Evolutionary conservation across 1,140 invertebrate species (phyloP), one percentile per base, ranked within the genome.

Genomic region (Temnothorax nylanderi): DNA sequence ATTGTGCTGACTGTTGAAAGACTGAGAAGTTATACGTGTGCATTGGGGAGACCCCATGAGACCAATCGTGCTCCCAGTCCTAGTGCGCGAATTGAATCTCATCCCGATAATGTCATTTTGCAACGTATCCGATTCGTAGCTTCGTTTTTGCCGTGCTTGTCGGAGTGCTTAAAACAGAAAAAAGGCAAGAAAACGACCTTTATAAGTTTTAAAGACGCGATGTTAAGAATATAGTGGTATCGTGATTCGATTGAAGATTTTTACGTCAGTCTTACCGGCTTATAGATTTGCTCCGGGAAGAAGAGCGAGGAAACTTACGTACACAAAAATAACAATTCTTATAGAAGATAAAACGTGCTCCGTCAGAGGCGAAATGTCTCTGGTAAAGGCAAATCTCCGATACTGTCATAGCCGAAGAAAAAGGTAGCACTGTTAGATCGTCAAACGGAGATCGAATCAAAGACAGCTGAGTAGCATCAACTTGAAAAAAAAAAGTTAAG

Each of bases 341-440:
- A 8, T 51, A 58, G 18, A 47, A 82, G 41, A 60, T 41, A 47
- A 75, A 26, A 41, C 80, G 54, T 18, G 65, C 26, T 72, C 21
- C 26, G 65, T 60, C 80, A 21, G 41, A 34, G 44, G 80, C 69
- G 80, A 74, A 34, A 84, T 84, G 80, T 62, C 80, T 84, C 54
- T 26, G n/a, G 13, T 84, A 8, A 84, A 84, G 32, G 41, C 54
- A 34, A 74, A 74, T 54, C 69, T 62, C n/a, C 80, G 80, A 41
- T 74, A 74, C 21, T 71, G 84, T n/a, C 76, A 87, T n/a, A 51
- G 41, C 21, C 75, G 88, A 77, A 41, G 88, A 88, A 87, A 74
- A 54, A 89, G 88, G 67, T 89, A 89, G 88, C 88, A 89, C 69
- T 65, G 88, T 89, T 67, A 34, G 64, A 84, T 82, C 49, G 32